Conservation (phyloP, 1,140 invertebrate species). For the Argopecten irradians region DNA sequence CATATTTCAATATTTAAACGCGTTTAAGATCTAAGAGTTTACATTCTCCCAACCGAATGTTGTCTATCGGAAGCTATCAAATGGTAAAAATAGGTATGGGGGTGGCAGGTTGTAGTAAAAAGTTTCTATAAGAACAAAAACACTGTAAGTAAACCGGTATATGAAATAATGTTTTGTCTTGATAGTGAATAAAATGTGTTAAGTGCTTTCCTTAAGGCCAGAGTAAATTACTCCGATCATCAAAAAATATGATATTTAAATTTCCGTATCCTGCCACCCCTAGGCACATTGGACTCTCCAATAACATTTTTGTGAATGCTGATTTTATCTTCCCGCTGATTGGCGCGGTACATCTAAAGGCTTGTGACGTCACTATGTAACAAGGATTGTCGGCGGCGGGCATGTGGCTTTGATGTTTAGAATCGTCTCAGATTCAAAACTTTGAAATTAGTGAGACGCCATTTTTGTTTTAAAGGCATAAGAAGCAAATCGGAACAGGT, state of each 20-base stretch:
- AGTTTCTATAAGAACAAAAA: background rate
- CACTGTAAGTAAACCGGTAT: background rate
- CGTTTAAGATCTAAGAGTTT: conserved; percentile 51
- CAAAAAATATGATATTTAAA: background rate
- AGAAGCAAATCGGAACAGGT: conserved; percentile 20
- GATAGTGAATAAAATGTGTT: background rate
- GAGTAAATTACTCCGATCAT: background rate
- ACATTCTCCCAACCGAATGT: conserved; percentile 57
- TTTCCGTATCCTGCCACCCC: background rate
- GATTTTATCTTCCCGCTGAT: conserved; percentile 66
- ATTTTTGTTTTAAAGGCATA: conserved; percentile 19
- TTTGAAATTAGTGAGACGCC: conserved; percentile 21
- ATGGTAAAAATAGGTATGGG: conserved; percentile 39
- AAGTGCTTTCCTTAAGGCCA: background rate
- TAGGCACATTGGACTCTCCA: conserved; percentile 52
- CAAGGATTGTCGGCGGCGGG: conserved; percentile 67
- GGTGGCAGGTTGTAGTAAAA: background rate
- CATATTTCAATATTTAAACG: conserved; percentile 26
- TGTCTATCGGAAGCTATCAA: conserved; percentile 53
- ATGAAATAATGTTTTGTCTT: conserved; percentile 8
- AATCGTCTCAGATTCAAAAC: conserved; percentile 15
- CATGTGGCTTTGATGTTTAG: conserved; percentile 68
- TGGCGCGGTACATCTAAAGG: conserved; percentile 69
- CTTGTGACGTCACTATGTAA: conserved; percentile 64
- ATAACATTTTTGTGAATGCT: conserved; percentile 65